Conservation (phyloP, 2,113 vertebrate species). For the Gavia stellata region DNA sequence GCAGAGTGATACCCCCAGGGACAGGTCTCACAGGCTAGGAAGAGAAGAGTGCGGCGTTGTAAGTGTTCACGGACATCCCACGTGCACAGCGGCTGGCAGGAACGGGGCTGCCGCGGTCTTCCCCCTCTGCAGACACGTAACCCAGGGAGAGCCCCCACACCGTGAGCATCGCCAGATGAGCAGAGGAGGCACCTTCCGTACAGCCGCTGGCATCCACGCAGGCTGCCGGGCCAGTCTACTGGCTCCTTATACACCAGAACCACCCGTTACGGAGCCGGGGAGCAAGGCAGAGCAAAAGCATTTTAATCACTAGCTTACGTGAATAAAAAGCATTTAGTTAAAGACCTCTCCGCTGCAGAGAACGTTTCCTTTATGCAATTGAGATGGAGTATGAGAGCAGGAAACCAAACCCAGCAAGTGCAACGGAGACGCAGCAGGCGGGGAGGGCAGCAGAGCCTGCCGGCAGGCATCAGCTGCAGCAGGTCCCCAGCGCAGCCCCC, state of each 20-base stretch:
- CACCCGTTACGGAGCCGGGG: accelerated
- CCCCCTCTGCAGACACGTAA: accelerated
- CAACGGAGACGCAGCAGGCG: not conserved
- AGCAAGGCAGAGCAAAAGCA: not conserved
- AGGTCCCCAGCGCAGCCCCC: not conserved
- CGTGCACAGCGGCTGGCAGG: not conserved
- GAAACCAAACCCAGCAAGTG: accelerated
- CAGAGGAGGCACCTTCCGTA: not conserved
- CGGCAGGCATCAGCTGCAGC: not conserved
- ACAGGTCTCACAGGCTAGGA: not conserved
- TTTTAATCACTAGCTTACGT: not conserved
- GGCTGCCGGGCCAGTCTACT: not conserved
- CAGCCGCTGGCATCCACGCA: not conserved
- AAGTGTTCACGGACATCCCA: accelerated
- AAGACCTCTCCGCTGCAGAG: not conserved
- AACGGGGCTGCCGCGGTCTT: not conserved
- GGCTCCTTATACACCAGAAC: not conserved
- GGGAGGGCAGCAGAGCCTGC: not conserved
- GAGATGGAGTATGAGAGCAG: not conserved
- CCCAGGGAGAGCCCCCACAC: not conserved
- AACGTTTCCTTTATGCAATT: accelerated
- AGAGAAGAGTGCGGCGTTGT: accelerated
- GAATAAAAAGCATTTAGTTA: not conserved
- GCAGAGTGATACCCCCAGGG: not conserved
- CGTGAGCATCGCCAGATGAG: accelerated